Base-by-base conservation (phyloP, 2,888 invertebrate species). In the Brenthis hecate region DNA sequence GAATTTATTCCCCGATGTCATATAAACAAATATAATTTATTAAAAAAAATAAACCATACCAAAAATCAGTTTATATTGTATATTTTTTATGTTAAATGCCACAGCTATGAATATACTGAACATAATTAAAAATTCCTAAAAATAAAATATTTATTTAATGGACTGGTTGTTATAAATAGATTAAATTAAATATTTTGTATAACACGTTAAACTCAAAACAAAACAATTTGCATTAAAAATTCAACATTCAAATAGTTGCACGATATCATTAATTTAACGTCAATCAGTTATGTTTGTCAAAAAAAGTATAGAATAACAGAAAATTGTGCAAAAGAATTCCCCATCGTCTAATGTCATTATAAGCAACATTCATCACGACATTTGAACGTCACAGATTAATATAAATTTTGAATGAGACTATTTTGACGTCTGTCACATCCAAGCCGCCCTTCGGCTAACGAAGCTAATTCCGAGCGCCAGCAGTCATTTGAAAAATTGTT, bases 391-490 rank as follows among this genome's bases (percentile, higher is more conserved):
- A 69, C 71, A 76, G 80, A 83, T 81, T 81, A 81, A 82, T 82
- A 70, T 56, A 68, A 74, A 77, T 82, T 82, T 79, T 80, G 81
- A 85, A 84, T 83, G 81, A 82, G 85, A 82, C 83, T 87, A 89
- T 90, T 89, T 89, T 88, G 89, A 89, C 86, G 86, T 88, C 88
- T 89, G 89, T 87, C 89, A 89, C 77, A 81, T 75, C 77, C 88
- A 89, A 84, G 78, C 83, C 82, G 81, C 86, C 89, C 87, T 88
- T 85, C 81, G 86, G 89, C 87, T 86, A 89, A 89, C 86, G 89
- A 88, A 86, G 85, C 87, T 85, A 89, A 89, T 89, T 87, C 81
- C 76, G 79, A 79, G 78, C 69, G 66, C 56, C 71, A 78, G 76
- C 74, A 71, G 78, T 78, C 78, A 74, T 80, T 82, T 76, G 76